Base-by-base conservation (phyloP, 2,888 invertebrate species). In the Eurytoma adleriae region DNA sequence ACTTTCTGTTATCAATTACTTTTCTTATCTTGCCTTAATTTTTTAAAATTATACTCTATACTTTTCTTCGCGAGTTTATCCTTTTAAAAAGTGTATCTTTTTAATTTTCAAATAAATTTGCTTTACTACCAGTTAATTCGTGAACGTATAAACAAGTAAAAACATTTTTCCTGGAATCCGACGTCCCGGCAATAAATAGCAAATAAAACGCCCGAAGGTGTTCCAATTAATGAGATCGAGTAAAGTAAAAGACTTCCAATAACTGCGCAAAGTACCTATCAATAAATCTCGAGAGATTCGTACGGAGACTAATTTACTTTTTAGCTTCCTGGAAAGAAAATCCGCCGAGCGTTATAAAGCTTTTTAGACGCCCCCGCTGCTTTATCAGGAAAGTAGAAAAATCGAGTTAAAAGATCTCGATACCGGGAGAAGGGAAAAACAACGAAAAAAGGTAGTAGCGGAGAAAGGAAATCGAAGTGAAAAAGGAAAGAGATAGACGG, bases 271-370 rank as follows among this genome's bases (percentile, higher is more conserved):
- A 76, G 54, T 54, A 62, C 3, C 48, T 62, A 54, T 69, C 76
- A 27, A 76, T 69, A 76, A 76, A 76, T 69, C 69, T 69, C 54
- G 10, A 52, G 68, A 59, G 61, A 61, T 30, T 54, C 27, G 59
- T 27, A 50, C 59, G 27, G 24, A 10, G 30, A 67, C 69, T 61
- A 76, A 76, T 62, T 69, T 76, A 69, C 76, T 76, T 69, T 61
- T 76, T 69, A 61, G 61, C 52, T 54, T 40, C n/a, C n/a, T 56
- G n/a, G 48, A n/a, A 52, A 73, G 40, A 56, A 62, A 74, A 66
- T 74, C 57, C 66, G 16, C 16, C 4, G 57, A 56, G 66, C 48
- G 30, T 66, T 69, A 69, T 76, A 52, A 69, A 76, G 69, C 61
- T 77, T 74, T 56, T 66, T 66, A 66, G 64, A 40, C 7, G 57